Conservation (phyloP, 2,113 vertebrate species). For the Camarhynchus parvulus region DNA sequence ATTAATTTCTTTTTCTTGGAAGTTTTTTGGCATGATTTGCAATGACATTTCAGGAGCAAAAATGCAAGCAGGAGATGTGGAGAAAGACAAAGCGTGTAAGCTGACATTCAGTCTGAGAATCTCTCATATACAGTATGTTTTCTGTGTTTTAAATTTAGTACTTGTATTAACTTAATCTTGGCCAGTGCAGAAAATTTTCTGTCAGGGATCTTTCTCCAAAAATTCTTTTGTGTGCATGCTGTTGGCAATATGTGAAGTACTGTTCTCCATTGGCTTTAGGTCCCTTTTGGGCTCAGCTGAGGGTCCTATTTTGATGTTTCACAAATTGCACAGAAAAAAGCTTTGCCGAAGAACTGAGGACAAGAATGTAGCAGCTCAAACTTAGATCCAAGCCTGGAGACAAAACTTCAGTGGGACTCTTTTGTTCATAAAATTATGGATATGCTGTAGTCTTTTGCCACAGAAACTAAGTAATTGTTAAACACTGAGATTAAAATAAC, state of each 20-base stretch:
- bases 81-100: slow-evolving; percentile 33
- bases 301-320: neutral
- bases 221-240: neutral
- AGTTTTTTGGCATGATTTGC: neutral
- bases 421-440: neutral
- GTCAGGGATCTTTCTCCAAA: neutral
- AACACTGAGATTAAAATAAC: neutral
- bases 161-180: neutral
- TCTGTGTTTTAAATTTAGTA: neutral
- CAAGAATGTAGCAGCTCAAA: neutral
- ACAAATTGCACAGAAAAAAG: neutral
- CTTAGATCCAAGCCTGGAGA: neutral
- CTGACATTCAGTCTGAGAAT: slow-evolving; percentile 43
- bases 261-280: neutral
- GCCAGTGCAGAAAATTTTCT: neutral
- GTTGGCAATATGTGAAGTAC: neutral
- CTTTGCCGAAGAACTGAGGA: neutral
- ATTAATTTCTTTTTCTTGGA: neutral
- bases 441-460: neutral
- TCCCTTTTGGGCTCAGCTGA: neutral
- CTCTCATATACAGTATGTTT: neutral
- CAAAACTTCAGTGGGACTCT: neutral
- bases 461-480: neutral
- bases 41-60: slow-evolving; percentile 48
- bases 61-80: neutral